phyloP scores from a whole-genome alignment of 2,888 invertebrate species.

The Patella depressa region DNA sequence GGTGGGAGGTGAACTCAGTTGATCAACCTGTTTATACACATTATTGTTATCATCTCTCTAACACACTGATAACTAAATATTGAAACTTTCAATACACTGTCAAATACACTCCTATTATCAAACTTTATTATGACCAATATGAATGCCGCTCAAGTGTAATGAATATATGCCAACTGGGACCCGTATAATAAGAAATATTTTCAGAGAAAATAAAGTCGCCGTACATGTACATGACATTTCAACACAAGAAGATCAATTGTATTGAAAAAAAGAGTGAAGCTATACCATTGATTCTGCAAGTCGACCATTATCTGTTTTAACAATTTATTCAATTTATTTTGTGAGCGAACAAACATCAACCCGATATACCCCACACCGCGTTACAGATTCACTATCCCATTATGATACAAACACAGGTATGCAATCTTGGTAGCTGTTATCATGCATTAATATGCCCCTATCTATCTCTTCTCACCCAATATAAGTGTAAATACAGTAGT shows the following conservation, averaged over 20 bases:
- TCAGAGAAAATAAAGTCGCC: neutral
- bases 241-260: neutral
- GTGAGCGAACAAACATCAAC: no score
- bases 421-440: neutral
- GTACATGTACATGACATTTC: neutral
- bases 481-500: conserved; percentile 3
- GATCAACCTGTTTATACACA: no score
- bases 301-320: no score
- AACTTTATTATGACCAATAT: no score
- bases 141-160: neutral
- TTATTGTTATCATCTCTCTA: no score
- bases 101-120: no score
- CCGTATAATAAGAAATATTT: neutral
- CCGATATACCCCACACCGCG: no score
- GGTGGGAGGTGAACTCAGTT: no score
- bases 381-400: no score
- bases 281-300: neutral
- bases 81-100: conserved; percentile 1
- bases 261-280: neutral
- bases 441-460: neutral
- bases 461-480: neutral
- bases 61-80: neutral
- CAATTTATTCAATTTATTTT: no score
- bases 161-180: neutral
- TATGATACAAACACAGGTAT: neutral